phyloP scores from a whole-genome alignment of 1,140 invertebrate genomes.

The Drosophila azteca region DNA sequence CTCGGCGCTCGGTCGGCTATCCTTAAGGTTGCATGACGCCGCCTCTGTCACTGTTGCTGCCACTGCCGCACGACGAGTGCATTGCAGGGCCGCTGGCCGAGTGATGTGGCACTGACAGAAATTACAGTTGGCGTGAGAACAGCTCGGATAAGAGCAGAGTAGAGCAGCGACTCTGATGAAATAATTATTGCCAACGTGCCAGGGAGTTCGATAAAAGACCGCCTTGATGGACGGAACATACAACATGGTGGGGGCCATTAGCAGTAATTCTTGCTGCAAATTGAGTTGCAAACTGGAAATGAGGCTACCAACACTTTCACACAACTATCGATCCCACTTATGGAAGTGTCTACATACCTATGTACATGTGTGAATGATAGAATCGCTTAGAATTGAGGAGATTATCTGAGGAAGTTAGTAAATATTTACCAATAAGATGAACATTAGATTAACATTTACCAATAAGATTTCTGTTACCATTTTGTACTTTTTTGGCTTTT shows the following conservation, averaged over 20 bases:
- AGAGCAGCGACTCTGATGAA: conserved; percentile 36
- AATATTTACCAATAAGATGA: too few species aligned
- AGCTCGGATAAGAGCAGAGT: conserved; percentile 11
- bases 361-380: too few species aligned
- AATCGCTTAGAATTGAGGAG: too few species aligned
- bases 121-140: conserved; percentile 56
- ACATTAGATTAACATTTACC: too few species aligned
- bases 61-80: background rate
- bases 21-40: too few species aligned
- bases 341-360: too few species aligned
- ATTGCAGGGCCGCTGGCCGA: conserved; percentile 27
- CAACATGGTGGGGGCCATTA: background rate
- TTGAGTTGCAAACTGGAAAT: conserved; percentile 8
- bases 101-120: conserved; percentile 62
- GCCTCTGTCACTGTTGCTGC: too few species aligned
- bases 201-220: conserved; percentile 32
- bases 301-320: background rate
- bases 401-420: too few species aligned
- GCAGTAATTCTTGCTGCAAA: conserved; percentile 2
- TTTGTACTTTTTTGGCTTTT: too few species aligned
- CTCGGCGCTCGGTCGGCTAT: background rate
- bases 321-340: too few species aligned
- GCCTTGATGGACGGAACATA: conserved; percentile 41
- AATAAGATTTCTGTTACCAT: too few species aligned
- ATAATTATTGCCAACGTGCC: conserved; percentile 66